A percentile compares a stretch with the other conserved stretches of the same genome.
Evolutionary conservation across 2,797 vertebrate species (phyloP).

Genomic region (Harpagifer antarcticus): DNA sequence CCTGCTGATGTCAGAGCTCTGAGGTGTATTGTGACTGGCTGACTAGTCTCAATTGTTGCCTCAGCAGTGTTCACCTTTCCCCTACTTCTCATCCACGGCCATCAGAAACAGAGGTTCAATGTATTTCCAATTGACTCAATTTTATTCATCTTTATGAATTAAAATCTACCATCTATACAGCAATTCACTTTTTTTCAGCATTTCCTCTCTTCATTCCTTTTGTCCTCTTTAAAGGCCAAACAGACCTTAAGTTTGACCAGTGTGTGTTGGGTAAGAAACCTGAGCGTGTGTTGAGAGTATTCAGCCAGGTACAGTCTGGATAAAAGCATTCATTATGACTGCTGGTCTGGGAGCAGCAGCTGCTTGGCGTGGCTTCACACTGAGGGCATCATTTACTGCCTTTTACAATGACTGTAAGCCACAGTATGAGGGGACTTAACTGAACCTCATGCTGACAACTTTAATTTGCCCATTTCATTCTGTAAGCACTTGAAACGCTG

Average conservation of each 20-base stretch:
- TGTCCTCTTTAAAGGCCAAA: neutral
- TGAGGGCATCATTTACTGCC: slow-evolving; percentile 31
- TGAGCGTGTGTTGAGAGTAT: slow-evolving; percentile 47
- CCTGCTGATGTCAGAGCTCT: slow-evolving; percentile 78
- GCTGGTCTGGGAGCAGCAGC: slow-evolving; percentile 37
- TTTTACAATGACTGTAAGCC: slow-evolving; percentile 23
- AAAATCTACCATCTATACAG: neutral
- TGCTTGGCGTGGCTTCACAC: slow-evolving; percentile 30
- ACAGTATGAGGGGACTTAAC: neutral
- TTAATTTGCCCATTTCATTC: neutral
- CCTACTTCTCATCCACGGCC: slow-evolving; percentile 59
- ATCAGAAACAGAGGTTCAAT: neutral
- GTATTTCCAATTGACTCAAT: neutral
- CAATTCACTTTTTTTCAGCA: neutral
- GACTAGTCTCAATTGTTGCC: slow-evolving; percentile 50
- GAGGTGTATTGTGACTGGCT: slow-evolving; percentile 55
- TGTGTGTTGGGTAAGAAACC: slow-evolving; percentile 28
- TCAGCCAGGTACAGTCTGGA: slow-evolving; percentile 57
- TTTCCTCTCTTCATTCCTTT: neutral
- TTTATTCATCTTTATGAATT: neutral
- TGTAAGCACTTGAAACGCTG: neutral
- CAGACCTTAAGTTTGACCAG: neutral
- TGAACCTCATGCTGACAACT: neutral
- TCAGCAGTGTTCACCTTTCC: slow-evolving; percentile 74
- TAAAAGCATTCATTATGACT: slow-evolving; percentile 52